Percentiles rank a stretch among this genome's conserved stretches.
Evolutionary conservation across 2,888 invertebrate species (phyloP).

Genomic region (Entomobrya proxima): DNA sequence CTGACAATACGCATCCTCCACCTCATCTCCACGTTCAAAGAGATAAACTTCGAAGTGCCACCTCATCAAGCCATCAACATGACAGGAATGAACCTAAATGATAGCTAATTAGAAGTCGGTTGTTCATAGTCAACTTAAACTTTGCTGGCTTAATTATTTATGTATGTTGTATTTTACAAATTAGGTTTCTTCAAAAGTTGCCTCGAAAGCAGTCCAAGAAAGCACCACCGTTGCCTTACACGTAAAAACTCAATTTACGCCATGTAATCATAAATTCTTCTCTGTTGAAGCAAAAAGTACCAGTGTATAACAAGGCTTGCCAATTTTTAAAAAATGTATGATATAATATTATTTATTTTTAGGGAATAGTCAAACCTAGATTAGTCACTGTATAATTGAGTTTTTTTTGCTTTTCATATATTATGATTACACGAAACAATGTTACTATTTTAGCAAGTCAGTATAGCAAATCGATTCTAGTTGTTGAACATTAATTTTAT

Average conservation of each 20-base stretch:
- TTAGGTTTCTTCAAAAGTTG: not conserved
- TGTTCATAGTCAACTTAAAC: not conserved
- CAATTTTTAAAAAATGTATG: too few relatives aligned
- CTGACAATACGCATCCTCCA: not conserved
- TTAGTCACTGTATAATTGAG: too few relatives aligned
- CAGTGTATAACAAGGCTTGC: not conserved
- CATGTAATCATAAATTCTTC: not conserved
- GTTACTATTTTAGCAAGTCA: too few relatives aligned
- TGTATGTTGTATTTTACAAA: not conserved
- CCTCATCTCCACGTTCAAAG: slow-evolving; percentile 16
- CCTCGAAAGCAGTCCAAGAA: not conserved
- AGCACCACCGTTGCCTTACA: slow-evolving; percentile 32
- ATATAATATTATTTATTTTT: not conserved
- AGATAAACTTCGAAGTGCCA: slow-evolving; percentile 30
- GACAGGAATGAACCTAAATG: slow-evolving; percentile 48
- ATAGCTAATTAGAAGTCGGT: slow-evolving; percentile 10
- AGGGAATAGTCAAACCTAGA: too few relatives aligned
- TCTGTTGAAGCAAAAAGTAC: not conserved
- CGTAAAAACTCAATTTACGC: not conserved
- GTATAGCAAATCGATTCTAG: too few relatives aligned
- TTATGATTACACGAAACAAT: too few relatives aligned
- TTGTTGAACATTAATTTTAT: too few relatives aligned
- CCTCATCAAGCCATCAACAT: slow-evolving; percentile 50
- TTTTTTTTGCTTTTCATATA: not conserved
- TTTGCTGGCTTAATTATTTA: not conserved